Conservation (phyloP, 2,888 invertebrate species). For the Uloborus plumipes region DNA sequence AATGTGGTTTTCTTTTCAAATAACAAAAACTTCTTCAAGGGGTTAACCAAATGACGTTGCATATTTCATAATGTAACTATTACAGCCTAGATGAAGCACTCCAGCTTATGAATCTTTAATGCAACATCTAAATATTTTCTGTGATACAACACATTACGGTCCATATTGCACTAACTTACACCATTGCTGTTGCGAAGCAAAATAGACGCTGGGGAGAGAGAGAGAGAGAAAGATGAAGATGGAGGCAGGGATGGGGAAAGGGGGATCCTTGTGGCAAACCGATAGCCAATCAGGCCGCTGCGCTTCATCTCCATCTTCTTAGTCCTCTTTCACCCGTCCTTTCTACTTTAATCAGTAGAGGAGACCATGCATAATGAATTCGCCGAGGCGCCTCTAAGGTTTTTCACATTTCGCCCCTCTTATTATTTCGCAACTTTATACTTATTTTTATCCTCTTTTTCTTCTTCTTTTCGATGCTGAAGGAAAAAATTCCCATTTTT, state of each 20-base stretch:
- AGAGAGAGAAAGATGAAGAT: conserved; percentile 1
- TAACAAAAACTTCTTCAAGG: no score
- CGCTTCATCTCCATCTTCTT: conserved; percentile 30
- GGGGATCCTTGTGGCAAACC: conserved; percentile 47
- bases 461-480: conserved; percentile 10
- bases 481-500: not conserved
- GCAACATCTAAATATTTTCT: no score
- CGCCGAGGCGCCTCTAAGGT: conserved; percentile 49
- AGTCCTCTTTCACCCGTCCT: conserved; percentile 13
- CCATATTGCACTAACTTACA: no score
- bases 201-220: not conserved
- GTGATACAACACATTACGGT: no score
- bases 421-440: conserved; percentile 4
- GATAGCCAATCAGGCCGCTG: conserved; percentile 46
- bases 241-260: not conserved
- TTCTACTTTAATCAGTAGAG: conserved; percentile 46
- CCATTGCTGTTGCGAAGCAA: no score
- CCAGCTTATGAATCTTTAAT: no score
- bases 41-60: no score
- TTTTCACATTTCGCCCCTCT: conserved; percentile 41
- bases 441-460: conserved; percentile 1
- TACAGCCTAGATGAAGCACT: no score
- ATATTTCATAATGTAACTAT: no score
- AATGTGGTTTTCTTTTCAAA: no score
- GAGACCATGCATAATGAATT: conserved; percentile 56